phyloP scores from a whole-genome alignment of 2,113 vertebrate genomes.

The Furnarius figulus region DNA sequence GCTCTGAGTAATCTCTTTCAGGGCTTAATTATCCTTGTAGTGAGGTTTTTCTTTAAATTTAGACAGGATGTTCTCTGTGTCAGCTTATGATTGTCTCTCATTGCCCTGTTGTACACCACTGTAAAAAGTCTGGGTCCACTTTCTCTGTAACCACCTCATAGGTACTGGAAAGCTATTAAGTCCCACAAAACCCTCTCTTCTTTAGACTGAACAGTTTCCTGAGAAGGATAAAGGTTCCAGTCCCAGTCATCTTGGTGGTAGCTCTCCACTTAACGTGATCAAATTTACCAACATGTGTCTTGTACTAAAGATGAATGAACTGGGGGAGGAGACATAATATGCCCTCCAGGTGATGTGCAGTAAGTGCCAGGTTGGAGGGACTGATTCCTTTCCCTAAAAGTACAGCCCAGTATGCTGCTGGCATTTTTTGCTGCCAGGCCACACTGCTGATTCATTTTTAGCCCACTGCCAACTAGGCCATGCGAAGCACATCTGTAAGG shows the following conservation, averaged over 20 bases:
- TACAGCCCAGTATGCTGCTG: not conserved
- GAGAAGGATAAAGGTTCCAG: not conserved
- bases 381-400: not conserved
- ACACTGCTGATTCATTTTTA: not conserved
- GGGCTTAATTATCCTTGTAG: not conserved
- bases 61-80: not conserved
- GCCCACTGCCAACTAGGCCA: fast-evolving
- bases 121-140: not conserved
- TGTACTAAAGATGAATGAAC: not conserved
- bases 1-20: not conserved
- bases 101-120: not conserved
- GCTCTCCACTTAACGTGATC: not conserved
- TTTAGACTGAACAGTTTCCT: not conserved
- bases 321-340: not conserved
- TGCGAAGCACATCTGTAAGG: not conserved
- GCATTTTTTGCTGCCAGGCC: not conserved
- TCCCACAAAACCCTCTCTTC: not conserved
- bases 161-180: not conserved
- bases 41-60: not conserved
- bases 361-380: not conserved
- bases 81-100: not conserved
- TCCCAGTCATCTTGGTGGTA: not conserved
- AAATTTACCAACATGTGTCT: not conserved
- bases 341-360: not conserved
- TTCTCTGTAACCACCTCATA: not conserved